phyloP scores from a whole-genome alignment of 2,888 invertebrate genomes.

The Teleogryllus oceanicus region DNA sequence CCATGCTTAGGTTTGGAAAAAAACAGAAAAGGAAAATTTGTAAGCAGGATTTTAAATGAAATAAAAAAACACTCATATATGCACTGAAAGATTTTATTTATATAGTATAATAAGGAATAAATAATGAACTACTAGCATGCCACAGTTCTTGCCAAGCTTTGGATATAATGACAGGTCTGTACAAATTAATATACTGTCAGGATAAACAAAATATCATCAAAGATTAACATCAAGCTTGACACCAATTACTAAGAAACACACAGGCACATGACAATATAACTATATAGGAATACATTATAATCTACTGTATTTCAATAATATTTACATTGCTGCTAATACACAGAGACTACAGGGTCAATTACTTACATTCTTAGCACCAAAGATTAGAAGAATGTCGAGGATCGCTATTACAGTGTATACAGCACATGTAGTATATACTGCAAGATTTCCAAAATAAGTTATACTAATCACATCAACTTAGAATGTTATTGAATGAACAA shows the following conservation, averaged over 20 bases:
- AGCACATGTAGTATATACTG: constrained; percentile 9
- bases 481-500: no score
- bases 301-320: no score
- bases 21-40: not conserved
- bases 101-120: not conserved
- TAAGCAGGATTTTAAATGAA: not conserved
- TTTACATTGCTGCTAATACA: not conserved
- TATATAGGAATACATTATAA: not conserved
- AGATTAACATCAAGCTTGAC: not conserved
- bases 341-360: constrained; percentile 8
- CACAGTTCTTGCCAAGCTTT: constrained; percentile 4
- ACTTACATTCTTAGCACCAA: constrained; percentile 18
- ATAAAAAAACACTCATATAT: constrained; percentile 1
- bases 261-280: constrained; percentile 11
- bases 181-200: not conserved
- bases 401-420: not conserved
- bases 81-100: not conserved
- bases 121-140: not conserved
- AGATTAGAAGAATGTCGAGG: not conserved
- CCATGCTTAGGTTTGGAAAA: not conserved
- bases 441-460: not conserved
- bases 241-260: not conserved
- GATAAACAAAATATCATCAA: not conserved
- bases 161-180: not conserved
- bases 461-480: no score